phyloP scores from a whole-genome alignment of 2,113 vertebrate species.

The Gobius niger region DNA sequence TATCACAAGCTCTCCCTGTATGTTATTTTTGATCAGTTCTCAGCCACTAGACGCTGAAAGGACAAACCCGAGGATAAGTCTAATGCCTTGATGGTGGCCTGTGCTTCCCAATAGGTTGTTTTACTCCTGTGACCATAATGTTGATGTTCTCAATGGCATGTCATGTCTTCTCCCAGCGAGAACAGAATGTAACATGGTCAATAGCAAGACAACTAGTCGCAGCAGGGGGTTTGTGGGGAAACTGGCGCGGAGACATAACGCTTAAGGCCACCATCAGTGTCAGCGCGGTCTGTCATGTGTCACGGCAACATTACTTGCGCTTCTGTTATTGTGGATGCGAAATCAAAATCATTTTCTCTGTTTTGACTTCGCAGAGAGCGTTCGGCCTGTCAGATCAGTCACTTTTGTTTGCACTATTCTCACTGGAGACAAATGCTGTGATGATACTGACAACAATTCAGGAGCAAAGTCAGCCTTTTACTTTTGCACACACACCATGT shows the following conservation, averaged over 20 bases:
- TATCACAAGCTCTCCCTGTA: too few relatives aligned
- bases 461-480: slow-evolving; percentile 46
- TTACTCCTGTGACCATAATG: neutral
- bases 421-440: slow-evolving; percentile 32
- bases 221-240: slow-evolving; percentile 2
- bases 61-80: neutral
- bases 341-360: slow-evolving; percentile 44
- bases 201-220: neutral
- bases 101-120: neutral
- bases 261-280: slow-evolving; percentile 7
- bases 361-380: slow-evolving; percentile 25
- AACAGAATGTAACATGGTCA: neutral
- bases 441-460: slow-evolving; percentile 59
- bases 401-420: slow-evolving; percentile 28
- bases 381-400: slow-evolving; percentile 40
- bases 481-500: slow-evolving; percentile 34
- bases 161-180: neutral
- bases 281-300: slow-evolving; percentile 2
- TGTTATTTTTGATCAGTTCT: neutral
- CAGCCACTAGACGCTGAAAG: neutral
- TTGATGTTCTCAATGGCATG: neutral
- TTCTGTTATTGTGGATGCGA: slow-evolving; percentile 28
- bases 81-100: neutral
- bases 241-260: neutral
- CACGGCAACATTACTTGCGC: neutral